phyloP scores from a whole-genome alignment of 2,113 vertebrate species.

The Kryptolebias marmoratus region DNA sequence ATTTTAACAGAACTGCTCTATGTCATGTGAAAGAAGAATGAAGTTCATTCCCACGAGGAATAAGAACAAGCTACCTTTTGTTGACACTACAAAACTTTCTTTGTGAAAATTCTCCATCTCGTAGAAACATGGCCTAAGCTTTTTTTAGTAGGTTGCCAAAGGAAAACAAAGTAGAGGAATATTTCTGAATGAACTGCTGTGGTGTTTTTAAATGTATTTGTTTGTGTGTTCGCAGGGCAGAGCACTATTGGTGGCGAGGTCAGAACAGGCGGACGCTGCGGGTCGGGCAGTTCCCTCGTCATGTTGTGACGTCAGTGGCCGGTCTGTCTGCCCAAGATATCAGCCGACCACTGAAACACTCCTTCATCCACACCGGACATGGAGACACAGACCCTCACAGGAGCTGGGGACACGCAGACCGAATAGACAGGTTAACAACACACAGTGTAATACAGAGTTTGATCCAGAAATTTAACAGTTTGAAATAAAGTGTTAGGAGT shows the following conservation, averaged over 20 bases:
- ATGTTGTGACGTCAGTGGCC: slow-evolving; percentile 95
- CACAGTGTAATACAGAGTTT: neutral
- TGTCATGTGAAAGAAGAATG: neutral
- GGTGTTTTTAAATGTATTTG: neutral
- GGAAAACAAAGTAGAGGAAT: neutral
- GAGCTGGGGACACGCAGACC: slow-evolving; percentile 97
- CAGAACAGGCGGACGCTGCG: slow-evolving; percentile 95
- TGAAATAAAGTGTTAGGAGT: no score
- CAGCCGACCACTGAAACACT: slow-evolving; percentile 97
- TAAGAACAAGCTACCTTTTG: slow-evolving; percentile 18
- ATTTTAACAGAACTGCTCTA: slow-evolving; percentile 2
- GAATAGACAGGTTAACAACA: slow-evolving; percentile 89
- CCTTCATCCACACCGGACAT: slow-evolving; percentile 99
- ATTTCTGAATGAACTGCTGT: no score
- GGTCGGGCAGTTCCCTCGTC: slow-evolving; percentile 94
- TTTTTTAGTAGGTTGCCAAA: neutral
- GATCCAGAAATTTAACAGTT: no score
- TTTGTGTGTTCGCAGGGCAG: slow-evolving; percentile 82
- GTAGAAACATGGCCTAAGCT: no score
- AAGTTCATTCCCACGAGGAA: neutral
- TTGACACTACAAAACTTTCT: neutral
- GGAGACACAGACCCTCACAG: slow-evolving; percentile 95
- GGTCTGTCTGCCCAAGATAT: slow-evolving; percentile 98
- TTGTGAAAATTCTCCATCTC: no score
- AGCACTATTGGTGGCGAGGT: slow-evolving; percentile 99